Evolutionary conservation across 2,797 vertebrate genomes (phyloP).

Genomic region (Miichthys miiuy): DNA sequence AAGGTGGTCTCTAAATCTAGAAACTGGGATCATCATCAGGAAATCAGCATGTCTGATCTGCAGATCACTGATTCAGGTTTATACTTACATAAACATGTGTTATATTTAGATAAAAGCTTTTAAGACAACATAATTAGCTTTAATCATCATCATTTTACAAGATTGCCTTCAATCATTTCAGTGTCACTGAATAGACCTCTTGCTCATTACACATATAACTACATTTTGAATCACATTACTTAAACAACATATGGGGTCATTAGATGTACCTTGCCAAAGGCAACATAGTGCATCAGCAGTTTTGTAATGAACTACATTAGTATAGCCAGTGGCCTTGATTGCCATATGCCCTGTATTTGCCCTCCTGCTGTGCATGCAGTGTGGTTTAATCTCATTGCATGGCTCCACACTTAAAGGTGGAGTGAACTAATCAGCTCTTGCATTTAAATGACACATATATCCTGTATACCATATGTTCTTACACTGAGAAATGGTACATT

Average conservation of each 20-base stretch:
- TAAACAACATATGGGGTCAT: slow-evolving; percentile 56
- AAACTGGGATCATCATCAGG: too few relatives aligned
- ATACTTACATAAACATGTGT: not conserved
- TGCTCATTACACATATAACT: not conserved
- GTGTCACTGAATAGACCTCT: not conserved
- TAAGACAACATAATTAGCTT: not conserved
- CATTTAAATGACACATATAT: slow-evolving; percentile 12
- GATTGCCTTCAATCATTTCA: not conserved
- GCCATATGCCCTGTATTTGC: slow-evolving; percentile 62
- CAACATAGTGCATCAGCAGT: slow-evolving; percentile 51
- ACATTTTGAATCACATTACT: slow-evolving; percentile 12
- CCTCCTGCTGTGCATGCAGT: slow-evolving; percentile 15
- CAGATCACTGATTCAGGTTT: too few relatives aligned
- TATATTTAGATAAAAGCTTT: not conserved
- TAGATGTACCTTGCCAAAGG: slow-evolving; percentile 47
- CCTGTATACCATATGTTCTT: not conserved
- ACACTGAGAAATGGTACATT: not conserved
- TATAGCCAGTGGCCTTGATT: slow-evolving; percentile 48
- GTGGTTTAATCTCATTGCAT: slow-evolving; percentile 27
- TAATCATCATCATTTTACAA: not conserved
- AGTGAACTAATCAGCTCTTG: not conserved
- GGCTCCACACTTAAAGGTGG: slow-evolving; percentile 23
- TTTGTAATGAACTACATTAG: slow-evolving; percentile 58
- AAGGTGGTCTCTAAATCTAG: too few relatives aligned
- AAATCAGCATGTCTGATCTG: too few relatives aligned